Evolutionary conservation across 2,888 invertebrate genomes (phyloP).

Genomic region (Lottia gigantea): DNA sequence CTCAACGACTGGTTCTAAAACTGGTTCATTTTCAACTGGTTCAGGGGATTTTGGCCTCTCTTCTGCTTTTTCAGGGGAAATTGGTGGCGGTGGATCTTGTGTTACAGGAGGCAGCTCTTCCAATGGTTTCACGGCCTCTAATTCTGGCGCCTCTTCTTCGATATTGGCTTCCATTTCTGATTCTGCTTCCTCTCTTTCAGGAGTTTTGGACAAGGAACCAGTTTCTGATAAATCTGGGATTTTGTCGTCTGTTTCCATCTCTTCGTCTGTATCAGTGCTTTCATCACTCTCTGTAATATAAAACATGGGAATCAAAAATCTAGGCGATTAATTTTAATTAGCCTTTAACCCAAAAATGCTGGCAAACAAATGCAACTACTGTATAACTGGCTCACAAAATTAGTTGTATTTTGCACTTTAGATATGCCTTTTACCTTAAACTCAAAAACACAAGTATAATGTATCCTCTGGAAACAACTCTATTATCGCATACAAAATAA

Average conservation of each 20-base stretch:
- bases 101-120: background rate
- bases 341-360: too few relatives aligned
- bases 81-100: background rate
- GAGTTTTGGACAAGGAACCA: background rate
- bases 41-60: background rate
- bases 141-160: constrained; percentile 14
- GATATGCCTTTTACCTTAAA: too few relatives aligned
- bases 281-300: constrained; percentile 20
- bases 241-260: constrained; percentile 19
- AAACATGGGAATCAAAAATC: too few relatives aligned
- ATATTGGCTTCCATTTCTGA: background rate
- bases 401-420: too few relatives aligned
- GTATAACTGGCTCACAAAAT: too few relatives aligned
- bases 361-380: too few relatives aligned
- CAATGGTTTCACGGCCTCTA: constrained; percentile 17
- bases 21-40: background rate
- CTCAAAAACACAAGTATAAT: too few relatives aligned
- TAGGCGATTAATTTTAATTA: too few relatives aligned
- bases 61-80: background rate
- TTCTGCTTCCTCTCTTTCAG: background rate
- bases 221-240: background rate
- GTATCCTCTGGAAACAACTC: too few relatives aligned
- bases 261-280: constrained; percentile 25
- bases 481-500: too few relatives aligned
- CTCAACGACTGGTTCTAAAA: background rate